These are phyloP conservation scores for Diaprepes abbreviatus DNA, from an alignment of 2,888 invertebrate species.

Conservation along the genomic window DNA sequence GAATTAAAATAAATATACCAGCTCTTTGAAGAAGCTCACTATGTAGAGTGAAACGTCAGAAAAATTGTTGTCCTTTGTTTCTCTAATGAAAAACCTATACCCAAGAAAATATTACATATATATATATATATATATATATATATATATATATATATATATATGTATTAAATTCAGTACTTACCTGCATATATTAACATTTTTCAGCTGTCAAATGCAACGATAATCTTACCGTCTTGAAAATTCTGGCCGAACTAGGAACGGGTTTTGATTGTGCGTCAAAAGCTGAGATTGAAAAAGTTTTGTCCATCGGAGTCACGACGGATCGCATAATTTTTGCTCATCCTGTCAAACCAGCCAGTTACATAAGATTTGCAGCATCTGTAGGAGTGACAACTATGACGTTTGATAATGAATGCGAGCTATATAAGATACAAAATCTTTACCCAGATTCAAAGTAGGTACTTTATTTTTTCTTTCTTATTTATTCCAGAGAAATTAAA, in stretches of 20 bases:
- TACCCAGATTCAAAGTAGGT: conserved; percentile 86
- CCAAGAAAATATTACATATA: no score
- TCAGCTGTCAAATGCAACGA: conserved; percentile 97
- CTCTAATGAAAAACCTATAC: no score
- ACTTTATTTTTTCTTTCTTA: no score
- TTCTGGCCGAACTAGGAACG: conserved; percentile 88
- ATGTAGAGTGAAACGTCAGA: no score
- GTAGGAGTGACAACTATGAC: conserved; percentile 87
- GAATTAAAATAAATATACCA: no score
- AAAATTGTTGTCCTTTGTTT: no score
- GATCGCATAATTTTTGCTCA: conserved; percentile 94
- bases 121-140: no score
- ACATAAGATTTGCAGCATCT: conserved; percentile 86
- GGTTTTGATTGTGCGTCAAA: conserved; percentile 99
- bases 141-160: no score
- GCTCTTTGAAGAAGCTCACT: no score
- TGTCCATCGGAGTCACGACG: conserved; percentile 80
- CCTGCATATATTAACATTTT: conserved; percentile 53
- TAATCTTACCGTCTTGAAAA: conserved; percentile 83
- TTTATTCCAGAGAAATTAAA: no score
- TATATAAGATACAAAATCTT: conserved; percentile 87
- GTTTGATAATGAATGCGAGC: conserved; percentile 93
- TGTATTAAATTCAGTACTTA: no score
- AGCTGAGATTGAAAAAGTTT: conserved; percentile 87
- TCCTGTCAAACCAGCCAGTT: conserved; percentile 93